Evolutionary conservation across 92 coral and sea anemone species (phyloP).

Genomic region (Siderastrea radians): DNA sequence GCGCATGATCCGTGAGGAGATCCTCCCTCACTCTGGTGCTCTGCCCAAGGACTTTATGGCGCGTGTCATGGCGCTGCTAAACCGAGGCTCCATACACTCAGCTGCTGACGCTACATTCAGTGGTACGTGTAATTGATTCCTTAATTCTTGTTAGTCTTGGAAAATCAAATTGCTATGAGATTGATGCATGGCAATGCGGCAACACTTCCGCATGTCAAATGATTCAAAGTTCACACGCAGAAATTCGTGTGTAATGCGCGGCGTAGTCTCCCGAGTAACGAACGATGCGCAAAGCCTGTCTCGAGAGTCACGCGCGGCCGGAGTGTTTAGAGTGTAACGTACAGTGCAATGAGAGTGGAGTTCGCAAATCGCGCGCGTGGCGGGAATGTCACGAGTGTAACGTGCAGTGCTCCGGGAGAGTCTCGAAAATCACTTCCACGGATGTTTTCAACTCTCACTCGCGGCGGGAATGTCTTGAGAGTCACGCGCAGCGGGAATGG

Average conservation of each 20-base stretch:
- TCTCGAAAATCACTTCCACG: background rate
- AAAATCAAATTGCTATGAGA: background rate
- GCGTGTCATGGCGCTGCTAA: conserved; percentile 93
- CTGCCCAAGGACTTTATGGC: conserved; percentile 98
- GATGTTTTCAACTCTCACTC: too few species aligned
- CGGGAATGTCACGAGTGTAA: background rate
- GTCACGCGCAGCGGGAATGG: background rate
- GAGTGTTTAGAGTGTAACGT: background rate
- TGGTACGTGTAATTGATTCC: conserved; percentile 65
- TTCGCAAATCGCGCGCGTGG: background rate
- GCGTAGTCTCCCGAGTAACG: background rate
- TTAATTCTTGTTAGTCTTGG: background rate
- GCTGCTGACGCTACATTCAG: conserved; percentile 97
- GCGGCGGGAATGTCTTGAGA: background rate
- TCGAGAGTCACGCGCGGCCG: background rate
- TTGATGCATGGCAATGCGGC: background rate
- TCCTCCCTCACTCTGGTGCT: conserved; percentile 92
- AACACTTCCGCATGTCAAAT: too few species aligned
- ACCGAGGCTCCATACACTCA: conserved; percentile 97
- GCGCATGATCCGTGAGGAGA: conserved; percentile 94
- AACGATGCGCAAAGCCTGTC: background rate
- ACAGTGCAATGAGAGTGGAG: background rate
- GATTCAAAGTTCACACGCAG: too few species aligned
- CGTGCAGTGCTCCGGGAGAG: background rate
- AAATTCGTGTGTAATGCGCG: background rate